A percentile compares a stretch with the other conserved stretches of the same genome.
These are phyloP conservation scores for Lamprotornis superbus DNA, from an alignment of 2,113 vertebrate genomes.

Conservation along the genomic window DNA sequence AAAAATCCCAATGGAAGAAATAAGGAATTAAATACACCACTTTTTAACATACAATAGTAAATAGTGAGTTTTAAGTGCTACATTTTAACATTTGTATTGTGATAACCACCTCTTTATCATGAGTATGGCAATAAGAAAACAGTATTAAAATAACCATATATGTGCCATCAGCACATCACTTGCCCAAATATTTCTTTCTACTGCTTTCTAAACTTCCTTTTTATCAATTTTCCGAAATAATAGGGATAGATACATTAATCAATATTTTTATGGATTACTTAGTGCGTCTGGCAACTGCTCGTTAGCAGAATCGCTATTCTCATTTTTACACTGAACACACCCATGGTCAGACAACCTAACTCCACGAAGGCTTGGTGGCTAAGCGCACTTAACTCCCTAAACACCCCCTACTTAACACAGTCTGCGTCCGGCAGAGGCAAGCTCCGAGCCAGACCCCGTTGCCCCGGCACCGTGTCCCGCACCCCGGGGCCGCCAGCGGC, in stretches of 20 bases:
- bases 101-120: background rate
- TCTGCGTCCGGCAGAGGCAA: accelerated
- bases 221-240: too few relatives aligned
- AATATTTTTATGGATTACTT: background rate
- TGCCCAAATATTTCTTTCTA: background rate
- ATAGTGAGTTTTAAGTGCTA: background rate
- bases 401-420: accelerated
- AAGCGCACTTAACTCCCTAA: accelerated
- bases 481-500: background rate
- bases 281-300: accelerated
- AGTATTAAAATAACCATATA: background rate
- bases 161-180: background rate
- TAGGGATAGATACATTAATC: accelerated
- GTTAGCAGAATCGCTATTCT: accelerated
- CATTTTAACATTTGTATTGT: background rate
- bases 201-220: background rate
- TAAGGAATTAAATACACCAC: background rate
- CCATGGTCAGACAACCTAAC: accelerated
- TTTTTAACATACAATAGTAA: background rate
- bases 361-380: accelerated
- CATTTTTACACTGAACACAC: background rate
- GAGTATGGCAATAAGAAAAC: background rate
- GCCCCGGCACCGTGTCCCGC: accelerated
- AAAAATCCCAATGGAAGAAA: background rate
- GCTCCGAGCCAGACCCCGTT: accelerated